These are phyloP conservation scores for Latrodectus hesperus DNA, from an alignment of 2,888 invertebrate genomes.

Conservation along the genomic window DNA sequence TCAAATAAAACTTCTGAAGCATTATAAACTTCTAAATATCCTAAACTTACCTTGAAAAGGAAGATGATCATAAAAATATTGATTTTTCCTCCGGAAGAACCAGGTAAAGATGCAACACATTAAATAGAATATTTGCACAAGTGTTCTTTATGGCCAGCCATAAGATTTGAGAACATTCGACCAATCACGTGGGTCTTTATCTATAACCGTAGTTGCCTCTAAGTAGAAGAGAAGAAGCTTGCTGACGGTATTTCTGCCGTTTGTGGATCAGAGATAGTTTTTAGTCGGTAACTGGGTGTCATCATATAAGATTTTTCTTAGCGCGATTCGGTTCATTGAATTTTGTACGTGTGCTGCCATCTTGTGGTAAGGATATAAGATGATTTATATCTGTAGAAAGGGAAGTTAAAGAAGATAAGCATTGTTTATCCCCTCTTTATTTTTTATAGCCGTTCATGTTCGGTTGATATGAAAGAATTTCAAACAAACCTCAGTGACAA, in stretches of 20 bases:
- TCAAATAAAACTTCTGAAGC: conserved; percentile 3
- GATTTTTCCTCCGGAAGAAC: conserved; percentile 45
- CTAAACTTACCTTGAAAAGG: conserved; percentile 47
- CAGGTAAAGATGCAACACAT: conserved; percentile 52
- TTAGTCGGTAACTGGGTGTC: conserved; percentile 43
- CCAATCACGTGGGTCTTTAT: conserved; percentile 50
- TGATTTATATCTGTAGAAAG: conserved; percentile 31
- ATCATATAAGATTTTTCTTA: conserved; percentile 32
- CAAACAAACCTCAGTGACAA: too few relatives aligned
- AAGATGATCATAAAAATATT: conserved; percentile 32
- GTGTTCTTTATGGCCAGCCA: conserved; percentile 9
- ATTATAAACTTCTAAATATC: conserved; percentile 40
- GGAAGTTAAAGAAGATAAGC: neutral
- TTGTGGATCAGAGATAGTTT: conserved; percentile 35
- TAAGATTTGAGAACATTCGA: conserved; percentile 29
- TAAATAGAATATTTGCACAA: conserved; percentile 30
- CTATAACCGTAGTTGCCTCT: conserved; percentile 34
- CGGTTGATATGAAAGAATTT: too few relatives aligned
- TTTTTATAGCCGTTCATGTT: too few relatives aligned
- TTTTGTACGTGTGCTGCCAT: conserved; percentile 54
- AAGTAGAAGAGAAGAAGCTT: conserved; percentile 3
- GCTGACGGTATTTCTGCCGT: conserved; percentile 3
- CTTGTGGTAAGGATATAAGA: conserved; percentile 36
- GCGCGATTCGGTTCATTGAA: conserved; percentile 58
- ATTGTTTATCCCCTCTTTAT: too few relatives aligned